Evolutionary conservation across 64 coral and sea anemone species (phyloP), one percentile per base, ranked within the genome.

Genomic region (Pachyseris speciosa): DNA sequence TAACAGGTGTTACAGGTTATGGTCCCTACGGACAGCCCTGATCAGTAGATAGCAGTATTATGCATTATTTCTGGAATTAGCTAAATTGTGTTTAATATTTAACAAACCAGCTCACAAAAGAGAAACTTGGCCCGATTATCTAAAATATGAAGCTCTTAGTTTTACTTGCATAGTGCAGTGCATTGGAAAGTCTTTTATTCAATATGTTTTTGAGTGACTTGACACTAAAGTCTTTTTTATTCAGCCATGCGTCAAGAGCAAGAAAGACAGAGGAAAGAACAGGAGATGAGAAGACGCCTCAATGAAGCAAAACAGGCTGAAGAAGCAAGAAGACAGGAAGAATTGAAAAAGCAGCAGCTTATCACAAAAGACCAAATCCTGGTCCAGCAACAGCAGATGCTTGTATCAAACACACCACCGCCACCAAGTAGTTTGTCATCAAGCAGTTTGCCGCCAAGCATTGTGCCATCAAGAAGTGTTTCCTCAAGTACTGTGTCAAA

Each of bases 241-340:
- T 22, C 52, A 98, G 96, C 96, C 63, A 98, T 98, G 96, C 63
- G 86, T 30, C 86, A 89, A 78, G 96, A 98, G 42, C 89, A 94
- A 78, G 96, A 98, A 52, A 88, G 67, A 81, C 96, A 98, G 51
- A 92, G 83, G 38, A 98, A 95, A 71, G 96, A 98, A 77, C 95
- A 94, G 20, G 93, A 98, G 48, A 88, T 93, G 65, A 40, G 85
- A 34, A 78, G 85, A 29, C 89, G 93, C 1, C 66, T 95, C n/a
- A 90, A 94, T 41, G 90, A 89, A 60, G 86, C 94, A 39, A 87
- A 64, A 29, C 85, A 93, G 47, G 86, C 86, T 37, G 91, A 93
- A 57, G 94, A 96, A 32, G 91, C 75, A 63, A 88, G 90, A 43
- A 68, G 84, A 30, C 65, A 91, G 52, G 80, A 91, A n/a, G 87